Evolutionary conservation across 2,888 invertebrate species (phyloP).

Genomic region (Schizotus pectinicornis): DNA sequence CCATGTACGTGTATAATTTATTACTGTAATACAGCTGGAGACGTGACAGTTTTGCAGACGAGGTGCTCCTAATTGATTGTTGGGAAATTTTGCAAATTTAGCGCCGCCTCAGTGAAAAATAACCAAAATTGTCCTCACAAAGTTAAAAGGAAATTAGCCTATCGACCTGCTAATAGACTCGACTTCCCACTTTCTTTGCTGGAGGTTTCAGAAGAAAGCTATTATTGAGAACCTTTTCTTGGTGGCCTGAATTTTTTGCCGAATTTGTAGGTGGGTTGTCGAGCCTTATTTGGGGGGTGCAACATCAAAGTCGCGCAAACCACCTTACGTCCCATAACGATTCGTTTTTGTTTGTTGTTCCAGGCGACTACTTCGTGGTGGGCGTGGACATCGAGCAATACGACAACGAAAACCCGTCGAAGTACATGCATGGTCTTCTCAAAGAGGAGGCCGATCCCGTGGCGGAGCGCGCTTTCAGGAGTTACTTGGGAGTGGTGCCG

Average conservation of each 20-base stretch:
- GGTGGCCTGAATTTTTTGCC: no score
- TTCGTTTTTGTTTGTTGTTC: conserved; percentile 26
- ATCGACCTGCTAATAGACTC: not conserved
- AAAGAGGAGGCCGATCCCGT: conserved; percentile 66
- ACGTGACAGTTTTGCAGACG: not conserved
- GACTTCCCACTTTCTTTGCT: no score
- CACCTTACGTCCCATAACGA: not conserved
- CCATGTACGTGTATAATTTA: conserved; percentile 1
- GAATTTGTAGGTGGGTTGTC: no score
- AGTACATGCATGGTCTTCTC: conserved; percentile 80
- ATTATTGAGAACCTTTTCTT: no score
- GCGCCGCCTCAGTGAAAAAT: not conserved
- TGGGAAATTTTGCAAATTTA: not conserved
- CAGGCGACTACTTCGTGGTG: conserved; percentile 93
- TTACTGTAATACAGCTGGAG: not conserved
- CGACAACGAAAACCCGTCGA: conserved; percentile 75
- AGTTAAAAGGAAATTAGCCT: not conserved
- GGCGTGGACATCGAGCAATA: conserved; percentile 92
- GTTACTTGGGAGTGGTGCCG: conserved; percentile 83
- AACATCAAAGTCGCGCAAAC: no score
- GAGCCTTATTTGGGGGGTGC: no score
- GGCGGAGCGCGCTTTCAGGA: conserved; percentile 75
- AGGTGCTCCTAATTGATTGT: not conserved
- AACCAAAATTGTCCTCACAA: not conserved
- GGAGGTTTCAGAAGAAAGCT: no score